phyloP scores from a whole-genome alignment of 2,113 vertebrate species.

The Festucalex cinctus region DNA sequence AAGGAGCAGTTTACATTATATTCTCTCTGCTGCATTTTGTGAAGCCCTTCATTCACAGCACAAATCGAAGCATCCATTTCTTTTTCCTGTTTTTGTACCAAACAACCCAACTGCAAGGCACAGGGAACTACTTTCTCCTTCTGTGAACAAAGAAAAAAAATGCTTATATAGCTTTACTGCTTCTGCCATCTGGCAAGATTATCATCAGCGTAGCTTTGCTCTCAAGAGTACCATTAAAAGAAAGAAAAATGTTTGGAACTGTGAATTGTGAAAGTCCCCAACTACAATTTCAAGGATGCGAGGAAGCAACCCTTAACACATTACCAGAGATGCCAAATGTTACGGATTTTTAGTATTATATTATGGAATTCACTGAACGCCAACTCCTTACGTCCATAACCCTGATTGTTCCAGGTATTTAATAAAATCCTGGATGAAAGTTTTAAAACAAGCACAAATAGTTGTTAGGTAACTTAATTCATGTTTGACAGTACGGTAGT shows the following conservation, averaged over 20 bases:
- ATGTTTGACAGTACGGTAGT: no score
- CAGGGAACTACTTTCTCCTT: background rate
- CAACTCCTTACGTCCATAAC: no score
- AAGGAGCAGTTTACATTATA: background rate
- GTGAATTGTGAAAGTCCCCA: conserved; percentile 47
- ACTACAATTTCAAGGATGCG: conserved; percentile 45
- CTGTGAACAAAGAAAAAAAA: conserved; percentile 45
- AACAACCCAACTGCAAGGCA: background rate
- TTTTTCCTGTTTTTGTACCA: background rate
- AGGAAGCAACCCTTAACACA: conserved; percentile 14
- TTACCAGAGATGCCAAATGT: background rate
- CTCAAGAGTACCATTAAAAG: conserved; percentile 48
- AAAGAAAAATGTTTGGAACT: conserved; percentile 41
- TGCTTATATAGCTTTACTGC: conserved; percentile 41
- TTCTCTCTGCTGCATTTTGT: background rate
- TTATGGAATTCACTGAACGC: no score
- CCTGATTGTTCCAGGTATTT: no score
- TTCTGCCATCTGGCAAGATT: conserved; percentile 52
- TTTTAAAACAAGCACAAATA: no score
- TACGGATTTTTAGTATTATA: no score
- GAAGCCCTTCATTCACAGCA: background rate
- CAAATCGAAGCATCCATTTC: background rate
- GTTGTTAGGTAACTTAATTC: no score
- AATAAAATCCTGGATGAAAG: no score
- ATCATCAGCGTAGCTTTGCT: conserved; percentile 46